These are phyloP conservation scores for Mus minutoides DNA, from an alignment of 2,797 vertebrate species.

Conservation along the genomic window DNA sequence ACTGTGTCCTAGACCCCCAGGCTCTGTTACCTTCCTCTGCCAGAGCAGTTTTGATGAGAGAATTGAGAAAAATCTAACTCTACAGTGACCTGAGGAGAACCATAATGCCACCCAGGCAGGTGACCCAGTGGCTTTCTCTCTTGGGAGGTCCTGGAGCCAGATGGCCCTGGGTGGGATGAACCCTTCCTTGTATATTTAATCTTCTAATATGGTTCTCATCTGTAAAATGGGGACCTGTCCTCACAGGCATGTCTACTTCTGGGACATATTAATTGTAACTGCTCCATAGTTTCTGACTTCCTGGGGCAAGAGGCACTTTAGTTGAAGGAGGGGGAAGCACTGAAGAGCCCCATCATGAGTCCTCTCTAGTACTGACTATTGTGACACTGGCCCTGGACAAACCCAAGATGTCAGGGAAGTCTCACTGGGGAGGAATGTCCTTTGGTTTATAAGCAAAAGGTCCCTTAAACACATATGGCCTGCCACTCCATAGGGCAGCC, in stretches of 20 bases:
- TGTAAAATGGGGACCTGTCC: neutral
- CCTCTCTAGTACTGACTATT: neutral
- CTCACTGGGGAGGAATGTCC: constrained; percentile 24
- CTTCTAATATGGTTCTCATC: neutral
- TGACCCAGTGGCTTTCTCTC: neutral
- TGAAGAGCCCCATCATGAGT: constrained; percentile 16
- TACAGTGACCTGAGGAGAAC: neutral
- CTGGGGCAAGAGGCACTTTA: constrained; percentile 1
- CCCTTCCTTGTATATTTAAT: neutral
- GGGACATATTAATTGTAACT: neutral
- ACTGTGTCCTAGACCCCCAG: neutral
- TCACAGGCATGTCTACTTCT: neutral
- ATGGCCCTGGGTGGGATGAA: neutral
- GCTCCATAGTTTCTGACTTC: neutral
- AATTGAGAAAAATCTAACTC: neutral
- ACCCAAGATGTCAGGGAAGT: neutral
- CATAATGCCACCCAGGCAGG: neutral
- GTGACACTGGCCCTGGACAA: constrained; percentile 40
- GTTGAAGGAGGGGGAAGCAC: constrained; percentile 45
- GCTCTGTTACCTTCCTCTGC: neutral
- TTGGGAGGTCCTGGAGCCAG: neutral
- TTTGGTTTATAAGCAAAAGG: constrained; percentile 21
- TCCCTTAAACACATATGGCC: neutral
- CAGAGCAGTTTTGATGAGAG: neutral
- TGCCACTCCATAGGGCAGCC: neutral